Evolutionary conservation across 2,888 invertebrate species (phyloP).

Genomic region (Steromphala cineraria): DNA sequence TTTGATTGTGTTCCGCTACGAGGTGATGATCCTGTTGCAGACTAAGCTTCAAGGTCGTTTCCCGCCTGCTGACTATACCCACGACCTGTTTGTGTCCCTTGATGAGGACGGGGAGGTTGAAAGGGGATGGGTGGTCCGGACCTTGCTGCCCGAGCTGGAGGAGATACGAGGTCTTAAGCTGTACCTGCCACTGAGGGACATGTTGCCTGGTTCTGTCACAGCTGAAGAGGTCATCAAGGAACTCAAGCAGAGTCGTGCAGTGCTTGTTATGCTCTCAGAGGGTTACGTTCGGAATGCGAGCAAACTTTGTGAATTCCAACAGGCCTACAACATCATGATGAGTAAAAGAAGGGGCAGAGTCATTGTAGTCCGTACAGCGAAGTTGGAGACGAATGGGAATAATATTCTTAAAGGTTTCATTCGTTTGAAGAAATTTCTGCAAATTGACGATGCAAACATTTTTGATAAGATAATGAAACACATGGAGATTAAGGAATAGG

Average conservation of each 20-base stretch:
- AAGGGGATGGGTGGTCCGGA: neutral
- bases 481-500: too few relatives aligned
- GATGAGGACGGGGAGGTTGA: neutral
- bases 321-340: neutral
- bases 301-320: neutral
- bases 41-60: neutral
- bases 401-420: neutral
- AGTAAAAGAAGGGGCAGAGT: neutral
- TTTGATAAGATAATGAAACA: too few relatives aligned
- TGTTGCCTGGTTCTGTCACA: neutral
- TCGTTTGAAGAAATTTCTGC: neutral
- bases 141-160: neutral
- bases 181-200: neutral
- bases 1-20: neutral
- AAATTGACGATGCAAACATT: neutral
- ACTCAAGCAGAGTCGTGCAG: neutral
- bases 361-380: neutral
- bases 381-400: neutral
- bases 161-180: neutral
- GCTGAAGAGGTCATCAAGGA: neutral
- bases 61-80: neutral
- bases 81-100: neutral
- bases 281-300: neutral
- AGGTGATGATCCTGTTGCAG: neutral
- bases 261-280: neutral